Conservation (phyloP, 2,888 invertebrate species). For the Synergus umbraculus region DNA sequence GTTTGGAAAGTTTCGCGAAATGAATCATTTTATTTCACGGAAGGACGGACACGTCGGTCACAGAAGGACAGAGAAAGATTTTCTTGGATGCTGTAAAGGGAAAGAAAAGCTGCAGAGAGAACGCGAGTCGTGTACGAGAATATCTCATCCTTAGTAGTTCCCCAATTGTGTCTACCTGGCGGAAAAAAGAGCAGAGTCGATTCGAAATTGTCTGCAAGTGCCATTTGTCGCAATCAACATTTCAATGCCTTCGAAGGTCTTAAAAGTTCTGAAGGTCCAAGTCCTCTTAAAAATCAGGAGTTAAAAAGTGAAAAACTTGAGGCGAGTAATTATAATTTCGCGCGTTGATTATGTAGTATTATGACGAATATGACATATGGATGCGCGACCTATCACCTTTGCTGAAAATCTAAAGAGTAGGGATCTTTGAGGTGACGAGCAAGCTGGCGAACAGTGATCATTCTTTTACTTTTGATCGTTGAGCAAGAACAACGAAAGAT, state of each 20-base stretch:
- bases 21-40: constrained; percentile 74
- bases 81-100: constrained; percentile 51
- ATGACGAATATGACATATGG: no score
- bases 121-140: constrained; percentile 48
- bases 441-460: no score
- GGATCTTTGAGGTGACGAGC: no score
- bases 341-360: no score
- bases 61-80: constrained; percentile 55
- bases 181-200: constrained; percentile 54
- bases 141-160: constrained; percentile 48
- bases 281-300: background rate
- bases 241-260: background rate
- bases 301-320: no score
- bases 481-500: no score
- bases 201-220: constrained; percentile 61
- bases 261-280: background rate
- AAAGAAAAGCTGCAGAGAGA: constrained; percentile 44
- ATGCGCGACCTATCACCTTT: no score
- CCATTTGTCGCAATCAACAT: constrained; percentile 49
- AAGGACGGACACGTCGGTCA: constrained; percentile 71
- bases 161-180: constrained; percentile 51
- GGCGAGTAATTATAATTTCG: no score
- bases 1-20: constrained; percentile 62
- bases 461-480: no score
- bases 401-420: no score